Conservation (phyloP, 1,140 invertebrate species). For the Vanessa tameamea region DNA sequence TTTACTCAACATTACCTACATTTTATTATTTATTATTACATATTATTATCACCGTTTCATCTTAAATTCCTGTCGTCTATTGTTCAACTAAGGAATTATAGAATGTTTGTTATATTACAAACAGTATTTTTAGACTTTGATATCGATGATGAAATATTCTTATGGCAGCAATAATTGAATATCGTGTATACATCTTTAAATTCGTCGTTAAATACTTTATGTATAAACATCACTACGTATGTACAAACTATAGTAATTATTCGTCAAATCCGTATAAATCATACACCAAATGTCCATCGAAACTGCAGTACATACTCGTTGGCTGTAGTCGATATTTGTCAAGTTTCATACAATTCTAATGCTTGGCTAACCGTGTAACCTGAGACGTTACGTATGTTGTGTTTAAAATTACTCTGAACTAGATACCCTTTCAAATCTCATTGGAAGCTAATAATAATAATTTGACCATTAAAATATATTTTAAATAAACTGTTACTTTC, state of each 20-base stretch:
- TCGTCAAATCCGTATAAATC: not conserved
- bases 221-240: no score
- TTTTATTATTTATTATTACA: no score
- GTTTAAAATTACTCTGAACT: not conserved
- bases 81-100: not conserved
- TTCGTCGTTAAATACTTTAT: no score
- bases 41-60: no score
- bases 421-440: not conserved
- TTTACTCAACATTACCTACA: no score
- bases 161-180: no score
- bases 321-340: not conserved
- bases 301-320: not conserved
- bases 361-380: slow-evolving; percentile 8
- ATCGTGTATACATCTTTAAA: no score
- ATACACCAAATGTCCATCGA: not conserved
- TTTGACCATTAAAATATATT: no score
- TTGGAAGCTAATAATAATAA: no score
- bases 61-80: no score
- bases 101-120: not conserved
- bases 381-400: not conserved
- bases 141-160: no score
- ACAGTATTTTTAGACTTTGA: not conserved
- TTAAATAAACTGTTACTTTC: no score
- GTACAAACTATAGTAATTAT: not conserved
- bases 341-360: not conserved